Percentiles rank a stretch among this genome's conserved stretches.
Conservation (phyloP, 2,888 invertebrate species). For the Eupithecia tripunctaria region DNA sequence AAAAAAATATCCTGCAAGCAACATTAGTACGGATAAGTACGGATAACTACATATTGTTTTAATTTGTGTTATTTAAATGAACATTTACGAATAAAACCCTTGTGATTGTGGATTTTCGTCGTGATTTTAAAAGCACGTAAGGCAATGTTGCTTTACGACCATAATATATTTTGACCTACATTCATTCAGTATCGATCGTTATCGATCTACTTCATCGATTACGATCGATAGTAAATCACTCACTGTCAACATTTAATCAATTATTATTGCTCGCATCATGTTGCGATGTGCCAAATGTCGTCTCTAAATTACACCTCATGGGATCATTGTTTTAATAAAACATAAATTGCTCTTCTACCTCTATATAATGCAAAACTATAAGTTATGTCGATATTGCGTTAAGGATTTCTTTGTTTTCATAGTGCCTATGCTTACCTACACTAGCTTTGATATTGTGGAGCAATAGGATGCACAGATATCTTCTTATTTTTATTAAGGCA, state of each 20-base stretch:
- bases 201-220: not conserved
- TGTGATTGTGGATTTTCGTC: not conserved
- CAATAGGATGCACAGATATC: too few relatives aligned
- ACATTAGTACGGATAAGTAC: too few relatives aligned
- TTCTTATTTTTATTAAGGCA: too few relatives aligned
- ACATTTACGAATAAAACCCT: not conserved
- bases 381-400: not conserved
- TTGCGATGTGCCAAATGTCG: not conserved
- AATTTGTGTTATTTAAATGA: not conserved
- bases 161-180: conserved; percentile 8
- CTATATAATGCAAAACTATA: not conserved
- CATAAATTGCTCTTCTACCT: not conserved
- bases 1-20: too few relatives aligned
- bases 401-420: too few relatives aligned
- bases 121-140: not conserved
- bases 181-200: not conserved
- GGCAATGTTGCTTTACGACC: not conserved
- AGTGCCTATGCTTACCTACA: too few relatives aligned
- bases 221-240: conserved; percentile 19
- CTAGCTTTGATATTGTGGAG: too few relatives aligned
- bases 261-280: conserved; percentile 8
- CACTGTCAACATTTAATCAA: conserved; percentile 19
- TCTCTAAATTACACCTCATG: not conserved
- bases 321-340: not conserved
- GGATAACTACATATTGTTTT: not conserved